Evolutionary conservation across 2,113 vertebrate species (phyloP).

Genomic region (Sylvilagus bachmani): DNA sequence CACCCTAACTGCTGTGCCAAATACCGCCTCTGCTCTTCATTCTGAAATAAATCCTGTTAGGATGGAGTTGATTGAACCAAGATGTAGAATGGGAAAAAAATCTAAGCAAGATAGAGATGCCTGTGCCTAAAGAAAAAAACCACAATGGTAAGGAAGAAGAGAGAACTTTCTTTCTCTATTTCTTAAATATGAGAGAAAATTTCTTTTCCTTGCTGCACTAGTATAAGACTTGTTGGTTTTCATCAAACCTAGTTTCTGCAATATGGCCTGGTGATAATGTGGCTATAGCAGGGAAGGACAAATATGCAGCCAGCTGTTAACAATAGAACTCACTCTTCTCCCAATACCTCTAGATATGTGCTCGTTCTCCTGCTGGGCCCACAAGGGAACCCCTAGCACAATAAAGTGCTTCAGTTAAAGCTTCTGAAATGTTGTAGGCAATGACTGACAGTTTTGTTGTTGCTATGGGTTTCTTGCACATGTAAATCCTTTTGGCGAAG

Average conservation of each 20-base stretch:
- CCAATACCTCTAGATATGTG: not conserved
- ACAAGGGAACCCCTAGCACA: not conserved
- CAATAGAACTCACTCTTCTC: conserved; percentile 11
- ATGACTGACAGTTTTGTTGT: not conserved
- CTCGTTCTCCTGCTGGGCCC: not conserved
- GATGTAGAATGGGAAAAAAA: not conserved
- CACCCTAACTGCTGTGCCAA: no score
- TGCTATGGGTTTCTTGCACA: conserved; percentile 8
- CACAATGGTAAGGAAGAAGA: not conserved
- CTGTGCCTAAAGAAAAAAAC: not conserved
- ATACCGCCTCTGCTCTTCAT: not conserved
- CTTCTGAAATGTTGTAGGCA: conserved; percentile 61
- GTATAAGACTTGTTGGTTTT: not conserved
- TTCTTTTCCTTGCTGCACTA: not conserved
- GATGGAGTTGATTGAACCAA: not conserved
- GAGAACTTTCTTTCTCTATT: not conserved
- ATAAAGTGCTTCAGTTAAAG: conserved; percentile 54
- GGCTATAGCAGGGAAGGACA: not conserved
- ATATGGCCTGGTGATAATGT: not conserved
- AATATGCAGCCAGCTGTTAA: not conserved
- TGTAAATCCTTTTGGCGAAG: conserved; percentile 65
- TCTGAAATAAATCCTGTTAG: not conserved
- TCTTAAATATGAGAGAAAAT: conserved; percentile 24
- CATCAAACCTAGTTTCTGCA: not conserved
- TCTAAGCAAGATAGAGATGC: not conserved